phyloP scores from a whole-genome alignment of 2,113 vertebrate species.

The Python bivittatus region DNA sequence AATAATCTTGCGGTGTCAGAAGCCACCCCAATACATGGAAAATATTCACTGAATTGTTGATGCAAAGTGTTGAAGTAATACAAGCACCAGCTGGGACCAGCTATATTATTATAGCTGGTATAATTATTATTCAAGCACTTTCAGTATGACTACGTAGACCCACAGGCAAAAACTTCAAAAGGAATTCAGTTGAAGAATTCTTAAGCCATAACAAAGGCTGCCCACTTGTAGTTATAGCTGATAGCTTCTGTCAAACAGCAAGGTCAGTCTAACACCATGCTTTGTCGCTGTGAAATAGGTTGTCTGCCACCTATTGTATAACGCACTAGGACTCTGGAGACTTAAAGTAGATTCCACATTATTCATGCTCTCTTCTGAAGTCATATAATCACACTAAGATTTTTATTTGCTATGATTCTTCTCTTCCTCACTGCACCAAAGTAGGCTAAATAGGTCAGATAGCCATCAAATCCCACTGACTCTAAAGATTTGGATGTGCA shows the following conservation, averaged over 20 bases:
- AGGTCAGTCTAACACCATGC: slow-evolving; percentile 19
- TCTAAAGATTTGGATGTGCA: background rate
- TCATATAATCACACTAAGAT: background rate
- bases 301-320: slow-evolving; percentile 8
- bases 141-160: background rate
- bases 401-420: background rate
- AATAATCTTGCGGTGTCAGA: background rate
- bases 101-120: background rate
- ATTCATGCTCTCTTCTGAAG: background rate
- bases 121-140: background rate
- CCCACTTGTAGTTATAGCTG: slow-evolving; percentile 14
- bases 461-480: background rate
- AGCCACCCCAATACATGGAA: background rate
- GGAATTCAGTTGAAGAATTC: background rate
- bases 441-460: background rate
- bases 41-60: background rate
- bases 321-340: background rate
- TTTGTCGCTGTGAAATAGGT: slow-evolving; percentile 20
- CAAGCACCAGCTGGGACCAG: background rate
- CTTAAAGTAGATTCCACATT: slow-evolving; percentile 3
- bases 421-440: background rate
- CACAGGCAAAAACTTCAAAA: background rate
- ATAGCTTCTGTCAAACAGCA: slow-evolving; percentile 19
- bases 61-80: background rate
- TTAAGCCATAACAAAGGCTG: background rate